Evolutionary conservation across 53 echinoderm and acorn worm genomes (phyloP), one percentile per base, ranked within the genome.

Genomic region (Luidia sarsii): DNA sequence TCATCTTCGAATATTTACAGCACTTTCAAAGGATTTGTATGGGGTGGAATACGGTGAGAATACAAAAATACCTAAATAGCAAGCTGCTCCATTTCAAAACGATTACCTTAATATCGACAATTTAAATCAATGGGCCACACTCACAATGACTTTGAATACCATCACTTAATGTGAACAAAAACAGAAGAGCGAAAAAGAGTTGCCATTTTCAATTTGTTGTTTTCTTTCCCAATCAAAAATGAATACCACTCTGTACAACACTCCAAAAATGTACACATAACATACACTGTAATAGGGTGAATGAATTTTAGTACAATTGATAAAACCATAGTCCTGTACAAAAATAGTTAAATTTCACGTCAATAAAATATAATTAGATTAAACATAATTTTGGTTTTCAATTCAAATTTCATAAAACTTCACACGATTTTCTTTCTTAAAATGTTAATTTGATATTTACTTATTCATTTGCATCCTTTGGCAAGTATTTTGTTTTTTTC

Each of bases 41-140:
- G 77, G 61, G n/a, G 61, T 77, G 61, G 60, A 65, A 13, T 18
- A 41, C 41, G 11, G 6, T 7, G 18, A 60, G 30, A 24, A 43
- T 77, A 61, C 39, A 77, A 77, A 77, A 77, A 77, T 77, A 77
- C 15, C 77, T 77, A 77, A 59, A n/a, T n/a, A n/a, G n/a, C n/a
- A n/a, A n/a, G n/a, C n/a, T n/a, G n/a, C n/a, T n/a, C n/a, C n/a
- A n/a, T n/a, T n/a, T n/a, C n/a, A n/a, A n/a, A n/a, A n/a, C n/a
- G n/a, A n/a, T n/a, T n/a, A n/a, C n/a, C n/a, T n/a, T n/a, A n/a
- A n/a, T n/a, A n/a, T n/a, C n/a, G n/a, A n/a, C n/a, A n/a, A n/a
- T n/a, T n/a, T n/a, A n/a, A n/a, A n/a, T n/a, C n/a, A n/a, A n/a
- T n/a, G n/a, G n/a, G n/a, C n/a, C n/a, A n/a, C n/a, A n/a, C n/a